Percentiles rank a stretch among this genome's conserved stretches.
Conservation (phyloP, 2,797 vertebrate genomes). For the Tiaroga cobitis region DNA sequence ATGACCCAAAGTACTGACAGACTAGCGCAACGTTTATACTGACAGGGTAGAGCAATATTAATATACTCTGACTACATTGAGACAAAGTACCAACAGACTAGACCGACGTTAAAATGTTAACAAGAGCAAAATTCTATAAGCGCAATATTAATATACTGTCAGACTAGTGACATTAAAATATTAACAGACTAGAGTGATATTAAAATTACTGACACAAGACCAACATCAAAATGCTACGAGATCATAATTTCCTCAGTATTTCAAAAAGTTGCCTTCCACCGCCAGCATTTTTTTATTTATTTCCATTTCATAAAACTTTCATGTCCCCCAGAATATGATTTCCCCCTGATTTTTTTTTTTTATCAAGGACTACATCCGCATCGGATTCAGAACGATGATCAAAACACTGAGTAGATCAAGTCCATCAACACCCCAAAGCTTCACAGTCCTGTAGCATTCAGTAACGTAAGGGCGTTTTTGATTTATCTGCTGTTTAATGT, state of each 20-base stretch:
- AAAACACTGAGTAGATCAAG: too few relatives aligned
- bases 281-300: background rate
- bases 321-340: background rate
- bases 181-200: background rate
- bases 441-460: background rate
- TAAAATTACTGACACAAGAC: background rate
- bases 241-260: background rate
- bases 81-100: background rate
- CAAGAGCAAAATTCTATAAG: background rate
- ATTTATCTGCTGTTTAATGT: background rate
- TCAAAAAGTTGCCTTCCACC: background rate
- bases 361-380: background rate
- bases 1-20: constrained; percentile 19
- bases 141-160: background rate
- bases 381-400: too few relatives aligned
- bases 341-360: too few relatives aligned
- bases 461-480: background rate
- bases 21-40: background rate
- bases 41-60: background rate
- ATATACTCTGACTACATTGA: background rate
- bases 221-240: background rate
- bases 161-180: background rate
- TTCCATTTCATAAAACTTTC: background rate
- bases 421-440: background rate
- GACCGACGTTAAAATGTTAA: background rate